phyloP scores from a whole-genome alignment of 2,113 vertebrate genomes.

The Paradoxurus hermaphroditus region DNA sequence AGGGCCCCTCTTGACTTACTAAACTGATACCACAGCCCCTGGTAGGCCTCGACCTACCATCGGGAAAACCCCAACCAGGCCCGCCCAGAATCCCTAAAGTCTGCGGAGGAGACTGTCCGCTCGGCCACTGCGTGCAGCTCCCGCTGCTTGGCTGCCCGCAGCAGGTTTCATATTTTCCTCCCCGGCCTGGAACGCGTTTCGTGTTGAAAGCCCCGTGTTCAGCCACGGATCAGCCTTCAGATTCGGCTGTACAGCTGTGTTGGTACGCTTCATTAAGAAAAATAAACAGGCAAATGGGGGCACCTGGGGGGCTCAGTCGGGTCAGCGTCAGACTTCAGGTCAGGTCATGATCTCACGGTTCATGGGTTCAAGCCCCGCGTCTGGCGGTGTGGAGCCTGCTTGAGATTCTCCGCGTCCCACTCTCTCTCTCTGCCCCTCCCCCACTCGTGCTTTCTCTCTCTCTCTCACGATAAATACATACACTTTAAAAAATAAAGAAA shows the following conservation, averaged over 20 bases:
- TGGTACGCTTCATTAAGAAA: not conserved
- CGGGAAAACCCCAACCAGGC: not conserved
- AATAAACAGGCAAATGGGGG: too few relatives aligned
- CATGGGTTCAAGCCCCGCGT: too few relatives aligned
- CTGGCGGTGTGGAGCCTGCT: too few relatives aligned
- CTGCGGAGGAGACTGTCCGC: fast-evolving
- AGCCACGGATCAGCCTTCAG: not conserved
- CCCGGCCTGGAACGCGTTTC: fast-evolving
- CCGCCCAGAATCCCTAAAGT: not conserved
- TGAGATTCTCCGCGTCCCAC: too few relatives aligned
- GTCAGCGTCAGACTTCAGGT: too few relatives aligned
- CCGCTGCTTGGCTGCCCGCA: fast-evolving
- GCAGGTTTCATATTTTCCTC: not conserved
- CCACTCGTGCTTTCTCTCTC: too few relatives aligned
- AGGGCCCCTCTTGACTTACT: not conserved
- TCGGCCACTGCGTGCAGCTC: fast-evolving
- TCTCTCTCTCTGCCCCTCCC: too few relatives aligned
- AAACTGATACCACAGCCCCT: not conserved
- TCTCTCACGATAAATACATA: too few relatives aligned
- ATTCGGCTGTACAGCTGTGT: too few relatives aligned
- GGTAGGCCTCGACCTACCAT: not conserved
- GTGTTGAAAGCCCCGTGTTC: not conserved
- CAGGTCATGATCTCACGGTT: too few relatives aligned
- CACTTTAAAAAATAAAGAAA: not conserved
- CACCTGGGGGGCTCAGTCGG: too few relatives aligned